Evolutionary conservation across 2,888 invertebrate genomes (phyloP).

Genomic region (Trilocha varians): DNA sequence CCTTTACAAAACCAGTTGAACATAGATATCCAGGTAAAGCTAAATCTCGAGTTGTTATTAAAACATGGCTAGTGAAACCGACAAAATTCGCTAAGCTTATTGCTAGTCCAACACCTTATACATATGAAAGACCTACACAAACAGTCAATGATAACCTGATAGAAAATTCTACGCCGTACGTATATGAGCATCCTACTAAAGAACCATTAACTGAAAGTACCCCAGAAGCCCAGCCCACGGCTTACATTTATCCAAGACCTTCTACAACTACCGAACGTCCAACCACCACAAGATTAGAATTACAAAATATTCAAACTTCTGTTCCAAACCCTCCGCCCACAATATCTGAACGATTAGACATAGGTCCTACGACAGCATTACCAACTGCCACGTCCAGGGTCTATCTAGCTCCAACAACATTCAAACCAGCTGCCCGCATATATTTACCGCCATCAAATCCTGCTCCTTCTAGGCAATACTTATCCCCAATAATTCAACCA

Average conservation of each 20-base stretch:
- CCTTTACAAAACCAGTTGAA: slow-evolving; percentile 46
- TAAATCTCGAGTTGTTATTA: slow-evolving; percentile 55
- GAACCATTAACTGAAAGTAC: slow-evolving; percentile 21
- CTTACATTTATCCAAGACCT: slow-evolving; percentile 21
- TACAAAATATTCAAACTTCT: slow-evolving; percentile 20
- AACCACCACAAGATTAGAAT: neutral
- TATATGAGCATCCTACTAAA: slow-evolving; percentile 32
- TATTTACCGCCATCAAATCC: slow-evolving; percentile 42
- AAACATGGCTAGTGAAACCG: slow-evolving; percentile 65
- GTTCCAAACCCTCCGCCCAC: slow-evolving; percentile 22
- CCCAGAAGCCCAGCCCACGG: slow-evolving; percentile 15
- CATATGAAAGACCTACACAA: slow-evolving; percentile 27
- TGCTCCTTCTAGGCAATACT: slow-evolving; percentile 36
- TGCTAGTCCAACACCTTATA: slow-evolving; percentile 29
- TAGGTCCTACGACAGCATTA: slow-evolving; percentile 24
- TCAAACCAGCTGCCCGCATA: slow-evolving; percentile 36
- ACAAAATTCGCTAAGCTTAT: slow-evolving; percentile 40
- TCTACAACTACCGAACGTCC: slow-evolving; percentile 6
- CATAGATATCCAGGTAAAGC: slow-evolving; percentile 43
- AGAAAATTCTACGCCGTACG: slow-evolving; percentile 34
- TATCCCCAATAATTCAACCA: slow-evolving; percentile 32
- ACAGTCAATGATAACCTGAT: slow-evolving; percentile 27
- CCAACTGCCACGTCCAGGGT: slow-evolving; percentile 38
- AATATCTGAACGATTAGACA: slow-evolving; percentile 25
- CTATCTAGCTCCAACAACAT: slow-evolving; percentile 46